Base-by-base conservation (phyloP, 2,797 vertebrate genomes). In the Poeciliopsis presidionis region DNA sequence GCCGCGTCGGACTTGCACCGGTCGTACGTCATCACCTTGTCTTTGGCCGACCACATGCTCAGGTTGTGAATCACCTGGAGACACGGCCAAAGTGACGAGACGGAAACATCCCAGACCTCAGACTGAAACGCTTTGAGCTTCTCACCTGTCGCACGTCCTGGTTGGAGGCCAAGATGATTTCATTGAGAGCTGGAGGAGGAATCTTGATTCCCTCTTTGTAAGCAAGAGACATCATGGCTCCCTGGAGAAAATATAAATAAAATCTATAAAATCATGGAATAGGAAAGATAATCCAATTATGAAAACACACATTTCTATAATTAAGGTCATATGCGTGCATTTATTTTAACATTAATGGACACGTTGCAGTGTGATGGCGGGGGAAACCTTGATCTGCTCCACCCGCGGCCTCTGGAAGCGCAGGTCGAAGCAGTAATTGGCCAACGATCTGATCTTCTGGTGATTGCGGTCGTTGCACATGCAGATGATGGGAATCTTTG, bases 401-500 rank as follows among this genome's bases (percentile, higher is more conserved):
- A 99, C 82, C 3, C 98, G 96, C 1, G 98, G 98, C 79, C 97
- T 97, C 94, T 97, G 97, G 91, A 99, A 98, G 79, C 98, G 97
- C 90, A 99, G 96, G 88, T 99, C 98, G 2, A 97, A 96, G 87
- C 98, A 99, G 90, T 99, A 97, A 94, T 99, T 98, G 43, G 97
- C 95, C 80, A 99, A 89, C 5, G 98, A 99, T 33, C 98, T 95
- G 71, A 99, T 99, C 94, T 98, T 99, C 11, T 92, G 96, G 84
- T 99, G 98, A 91, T 99, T 99, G n/a, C 98, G 96, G 78, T 99
- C 98, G 12, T 99, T 99, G 86, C 98, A 99, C 98, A 99, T 99
- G 89, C 96, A 99, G 92, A 99, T 98, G 88, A 99, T 98, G 77
- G 98, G 98, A 57, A 99, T 96, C 94, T 98, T 99, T 7, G 98